phyloP scores from a whole-genome alignment of 2,888 invertebrate species.

The Belgica antarctica region DNA sequence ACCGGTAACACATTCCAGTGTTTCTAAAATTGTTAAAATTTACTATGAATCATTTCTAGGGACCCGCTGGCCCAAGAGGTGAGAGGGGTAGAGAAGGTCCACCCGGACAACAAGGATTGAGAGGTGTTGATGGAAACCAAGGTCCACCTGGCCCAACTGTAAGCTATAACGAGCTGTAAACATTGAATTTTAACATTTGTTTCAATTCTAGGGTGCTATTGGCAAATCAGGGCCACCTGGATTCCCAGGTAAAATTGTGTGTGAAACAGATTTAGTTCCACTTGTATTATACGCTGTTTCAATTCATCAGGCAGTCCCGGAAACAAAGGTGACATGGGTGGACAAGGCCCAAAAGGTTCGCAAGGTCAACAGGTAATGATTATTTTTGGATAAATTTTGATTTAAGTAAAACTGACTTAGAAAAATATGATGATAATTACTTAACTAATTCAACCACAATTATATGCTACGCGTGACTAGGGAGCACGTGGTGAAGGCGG shows the following conservation, averaged over 20 bases:
- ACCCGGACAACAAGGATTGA: conserved; percentile 64
- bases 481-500: conserved; percentile 80
- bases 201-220: conserved; percentile 62
- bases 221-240: conserved; percentile 84
- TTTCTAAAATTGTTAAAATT: conserved; percentile 11
- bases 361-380: conserved; percentile 65
- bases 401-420: too few relatives aligned
- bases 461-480: too few relatives aligned
- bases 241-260: conserved; percentile 69
- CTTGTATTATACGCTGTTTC: background rate
- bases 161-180: conserved; percentile 47
- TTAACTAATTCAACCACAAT: too few relatives aligned
- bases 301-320: conserved; percentile 60
- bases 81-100: conserved; percentile 83
- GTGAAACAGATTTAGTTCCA: background rate
- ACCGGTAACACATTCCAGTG: too few relatives aligned
- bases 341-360: conserved; percentile 73
- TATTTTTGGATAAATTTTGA: background rate
- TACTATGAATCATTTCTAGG: conserved; percentile 56
- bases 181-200: conserved; percentile 7
- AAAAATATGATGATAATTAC: background rate
- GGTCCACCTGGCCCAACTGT: conserved; percentile 76
- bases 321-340: conserved; percentile 75
- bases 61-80: conserved; percentile 75
- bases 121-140: conserved; percentile 75